phyloP scores from a whole-genome alignment of 2,888 invertebrate genomes.

The Harpagoxenus sublaevis region DNA sequence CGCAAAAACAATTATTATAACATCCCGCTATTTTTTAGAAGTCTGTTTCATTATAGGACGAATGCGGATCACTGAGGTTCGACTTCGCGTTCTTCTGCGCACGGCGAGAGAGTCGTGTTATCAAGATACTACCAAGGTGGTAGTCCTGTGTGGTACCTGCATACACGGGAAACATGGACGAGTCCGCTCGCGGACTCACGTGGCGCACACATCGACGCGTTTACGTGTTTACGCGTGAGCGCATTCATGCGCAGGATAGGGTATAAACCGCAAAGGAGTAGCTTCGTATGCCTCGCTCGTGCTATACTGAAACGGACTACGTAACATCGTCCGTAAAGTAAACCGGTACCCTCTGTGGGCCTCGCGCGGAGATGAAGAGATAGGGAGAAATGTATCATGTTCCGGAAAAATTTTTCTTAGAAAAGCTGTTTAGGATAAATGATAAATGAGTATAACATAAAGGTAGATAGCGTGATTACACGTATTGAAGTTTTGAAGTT shows the following conservation, averaged over 20 bases:
- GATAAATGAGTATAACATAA: not conserved
- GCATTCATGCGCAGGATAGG: constrained; percentile 40
- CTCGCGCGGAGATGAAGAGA: constrained; percentile 42
- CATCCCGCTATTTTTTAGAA: not conserved
- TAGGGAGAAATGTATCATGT: constrained; percentile 32
- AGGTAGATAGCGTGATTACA: not conserved
- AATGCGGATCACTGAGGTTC: constrained; percentile 78
- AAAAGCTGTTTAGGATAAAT: not conserved
- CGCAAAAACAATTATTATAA: not conserved
- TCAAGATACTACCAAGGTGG: constrained; percentile 77
- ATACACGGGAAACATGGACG: constrained; percentile 63
- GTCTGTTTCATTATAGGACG: constrained; percentile 1
- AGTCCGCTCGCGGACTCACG: constrained; percentile 34
- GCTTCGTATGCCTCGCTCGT: constrained; percentile 77
- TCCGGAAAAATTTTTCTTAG: constrained; percentile 28
- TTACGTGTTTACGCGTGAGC: constrained; percentile 26
- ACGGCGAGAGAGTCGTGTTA: constrained; percentile 70
- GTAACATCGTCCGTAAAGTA: constrained; percentile 75
- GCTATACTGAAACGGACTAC: constrained; percentile 73
- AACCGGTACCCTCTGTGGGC: constrained; percentile 76
- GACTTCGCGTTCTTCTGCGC: constrained; percentile 65
- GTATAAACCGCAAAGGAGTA: constrained; percentile 72
- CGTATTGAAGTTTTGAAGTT: not conserved
- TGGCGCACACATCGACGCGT: constrained; percentile 18
- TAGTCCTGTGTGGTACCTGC: constrained; percentile 76